Percentiles rank a stretch among this genome's conserved stretches.
phyloP scores from a whole-genome alignment of 2,888 invertebrate species.

The Empis livida region DNA sequence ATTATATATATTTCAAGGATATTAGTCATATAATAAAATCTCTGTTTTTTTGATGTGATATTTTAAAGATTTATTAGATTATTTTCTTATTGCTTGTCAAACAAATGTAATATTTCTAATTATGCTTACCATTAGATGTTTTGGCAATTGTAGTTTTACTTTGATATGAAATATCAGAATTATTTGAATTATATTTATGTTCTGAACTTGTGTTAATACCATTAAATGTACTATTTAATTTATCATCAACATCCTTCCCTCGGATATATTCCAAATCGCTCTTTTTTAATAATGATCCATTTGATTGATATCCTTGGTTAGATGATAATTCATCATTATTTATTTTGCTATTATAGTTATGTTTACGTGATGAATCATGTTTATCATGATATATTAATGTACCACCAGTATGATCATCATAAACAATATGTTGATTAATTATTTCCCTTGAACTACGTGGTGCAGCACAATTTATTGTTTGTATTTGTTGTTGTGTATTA shows the following conservation, averaged over 20 bases:
- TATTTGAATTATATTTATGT: not conserved
- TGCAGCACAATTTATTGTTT: not conserved
- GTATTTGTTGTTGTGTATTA: not conserved
- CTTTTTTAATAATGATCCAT: not conserved
- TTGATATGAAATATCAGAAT: conserved; percentile 20
- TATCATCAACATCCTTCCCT: too few species aligned
- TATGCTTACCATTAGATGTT: conserved; percentile 25
- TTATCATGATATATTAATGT: too few species aligned
- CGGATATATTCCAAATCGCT: too few species aligned
- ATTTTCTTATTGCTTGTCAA: too few species aligned
- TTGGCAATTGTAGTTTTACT: conserved; percentile 32
- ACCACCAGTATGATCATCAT: too few species aligned
- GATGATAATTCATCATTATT: not conserved
- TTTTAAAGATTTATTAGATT: too few species aligned
- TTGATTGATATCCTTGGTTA: not conserved
- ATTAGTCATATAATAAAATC: too few species aligned
- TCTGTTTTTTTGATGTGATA: too few species aligned
- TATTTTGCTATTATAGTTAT: not conserved
- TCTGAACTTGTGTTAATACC: not conserved
- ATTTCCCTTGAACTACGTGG: not conserved
- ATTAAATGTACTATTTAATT: not conserved
- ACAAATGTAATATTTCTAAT: too few species aligned
- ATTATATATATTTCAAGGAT: too few species aligned
- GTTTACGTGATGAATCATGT: not conserved
- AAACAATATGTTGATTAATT: not conserved